Base-by-base conservation (phyloP, 2,113 vertebrate genomes). In the Leiothrix lutea region DNA sequence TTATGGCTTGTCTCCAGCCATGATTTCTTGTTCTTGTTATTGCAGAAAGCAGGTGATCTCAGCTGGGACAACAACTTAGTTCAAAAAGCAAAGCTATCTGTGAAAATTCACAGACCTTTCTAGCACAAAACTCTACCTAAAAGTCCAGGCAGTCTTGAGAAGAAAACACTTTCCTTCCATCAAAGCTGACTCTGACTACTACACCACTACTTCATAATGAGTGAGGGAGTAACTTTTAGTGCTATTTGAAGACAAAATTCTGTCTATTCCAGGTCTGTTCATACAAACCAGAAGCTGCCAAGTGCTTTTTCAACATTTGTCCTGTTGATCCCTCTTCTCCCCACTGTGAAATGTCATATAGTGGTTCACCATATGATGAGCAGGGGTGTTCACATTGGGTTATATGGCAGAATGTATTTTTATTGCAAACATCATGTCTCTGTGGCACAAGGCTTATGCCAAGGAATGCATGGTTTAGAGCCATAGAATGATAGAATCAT, bases 311-410 rank as follows among this genome's bases (percentile, higher is more conserved):
- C 66, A 67, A 21, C 1, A 21, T 54, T 62, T 67, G 5, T 57
- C 9, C 3, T 51, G 6, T 42, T n/a, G 61, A 48, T 45, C 22
- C 5, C n/a, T 16, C 35, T 54, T 51, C 23, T 58, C 8, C 21
- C 13, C 18, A 5, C 2, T 47, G 21, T 47, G 56, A 90, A 73
- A 51, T 56, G 26, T 33, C 12, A 28, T 3, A 12, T 0, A 70
- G 28, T 35, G 11, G 29, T 17, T 62, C 35, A 28, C 14, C 1
- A 0, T 9, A 25, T 14, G 19, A 64, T 44, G 22, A 71, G 9
- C 6, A 11, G 17, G 2, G 1, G 0, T 45, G n/a, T 18, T 67
- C 33, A 40, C 9, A 36, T 48, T 25, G 38, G 3, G 3, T 53
- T 29, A 5, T 22, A 26, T 8, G 33, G 13, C 33, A 60, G 42